A percentile compares a stretch with the other conserved stretches of the same genome.
Evolutionary conservation across 1,140 invertebrate species (phyloP).

Genomic region (Lutraria rhynchaena): DNA sequence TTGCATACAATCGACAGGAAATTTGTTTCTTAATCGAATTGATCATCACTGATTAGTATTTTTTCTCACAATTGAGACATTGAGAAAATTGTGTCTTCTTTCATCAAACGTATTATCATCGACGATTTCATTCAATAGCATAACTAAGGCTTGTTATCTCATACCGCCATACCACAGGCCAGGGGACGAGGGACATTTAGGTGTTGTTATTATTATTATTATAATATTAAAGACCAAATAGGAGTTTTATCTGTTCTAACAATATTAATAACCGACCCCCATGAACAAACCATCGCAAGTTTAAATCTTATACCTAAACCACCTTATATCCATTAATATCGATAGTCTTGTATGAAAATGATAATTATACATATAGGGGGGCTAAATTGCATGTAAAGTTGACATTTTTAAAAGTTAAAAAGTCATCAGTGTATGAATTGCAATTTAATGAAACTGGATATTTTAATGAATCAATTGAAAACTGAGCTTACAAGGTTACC

Average conservation of each 20-base stretch:
- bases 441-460: slow-evolving; percentile 33
- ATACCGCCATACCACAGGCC: too few relatives aligned
- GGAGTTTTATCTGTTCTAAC: slow-evolving; percentile 16
- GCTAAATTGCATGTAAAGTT: slow-evolving; percentile 28
- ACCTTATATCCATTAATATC: too few relatives aligned
- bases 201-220: slow-evolving; percentile 17
- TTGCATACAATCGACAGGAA: slow-evolving; percentile 9
- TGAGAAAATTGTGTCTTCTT: slow-evolving; percentile 26
- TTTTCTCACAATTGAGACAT: slow-evolving; percentile 1
- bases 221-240: slow-evolving; percentile 12
- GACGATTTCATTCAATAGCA: too few relatives aligned
- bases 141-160: too few relatives aligned
- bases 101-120: slow-evolving; percentile 19
- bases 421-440: slow-evolving; percentile 25
- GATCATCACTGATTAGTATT: slow-evolving; percentile 18
- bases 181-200: neutral
- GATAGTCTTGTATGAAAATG: neutral
- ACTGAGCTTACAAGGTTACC: neutral
- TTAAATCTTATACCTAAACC: too few relatives aligned
- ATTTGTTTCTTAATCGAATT: slow-evolving; percentile 25
- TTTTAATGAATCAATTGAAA: slow-evolving; percentile 14
- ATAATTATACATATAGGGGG: slow-evolving; percentile 31
- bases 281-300: slow-evolving; percentile 11
- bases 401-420: slow-evolving; percentile 41
- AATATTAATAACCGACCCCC: slow-evolving; percentile 30